phyloP scores from a whole-genome alignment of 2,113 vertebrate species.

The Cnemophilus loriae region DNA sequence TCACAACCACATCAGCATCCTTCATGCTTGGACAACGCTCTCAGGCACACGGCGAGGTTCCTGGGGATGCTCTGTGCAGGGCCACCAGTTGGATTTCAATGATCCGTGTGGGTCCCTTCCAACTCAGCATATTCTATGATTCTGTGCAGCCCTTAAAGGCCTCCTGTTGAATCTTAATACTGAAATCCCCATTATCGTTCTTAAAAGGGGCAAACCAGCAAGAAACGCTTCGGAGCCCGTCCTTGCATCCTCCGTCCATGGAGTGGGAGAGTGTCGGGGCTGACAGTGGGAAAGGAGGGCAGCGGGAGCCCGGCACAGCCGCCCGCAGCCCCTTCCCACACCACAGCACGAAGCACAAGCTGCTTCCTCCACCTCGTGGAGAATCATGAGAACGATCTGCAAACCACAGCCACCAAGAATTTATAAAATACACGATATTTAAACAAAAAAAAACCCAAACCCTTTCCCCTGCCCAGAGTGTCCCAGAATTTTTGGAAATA shows the following conservation, averaged over 20 bases:
- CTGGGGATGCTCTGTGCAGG: not conserved
- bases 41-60: not conserved
- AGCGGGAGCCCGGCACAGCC: not conserved
- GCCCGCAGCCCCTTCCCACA: not conserved
- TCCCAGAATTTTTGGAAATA: not conserved
- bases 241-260: not conserved
- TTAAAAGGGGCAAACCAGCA: not conserved
- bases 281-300: accelerated
- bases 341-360: accelerated
- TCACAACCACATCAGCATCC: accelerated
- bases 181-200: accelerated
- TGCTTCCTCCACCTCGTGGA: conserved; percentile 56
- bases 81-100: not conserved
- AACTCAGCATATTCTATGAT: too few relatives aligned
- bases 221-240: not conserved
- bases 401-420: accelerated
- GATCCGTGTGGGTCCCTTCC: accelerated
- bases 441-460: not conserved
- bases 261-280: too few relatives aligned
- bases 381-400: not conserved
- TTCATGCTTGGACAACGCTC: accelerated
- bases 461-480: not conserved
- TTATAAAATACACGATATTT: not conserved
- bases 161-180: accelerated
- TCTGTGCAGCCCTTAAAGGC: not conserved